A percentile compares a stretch with the other conserved stretches of the same genome.
phyloP scores from a whole-genome alignment of 2,888 invertebrate genomes.

The Physocephala rufipes region DNA sequence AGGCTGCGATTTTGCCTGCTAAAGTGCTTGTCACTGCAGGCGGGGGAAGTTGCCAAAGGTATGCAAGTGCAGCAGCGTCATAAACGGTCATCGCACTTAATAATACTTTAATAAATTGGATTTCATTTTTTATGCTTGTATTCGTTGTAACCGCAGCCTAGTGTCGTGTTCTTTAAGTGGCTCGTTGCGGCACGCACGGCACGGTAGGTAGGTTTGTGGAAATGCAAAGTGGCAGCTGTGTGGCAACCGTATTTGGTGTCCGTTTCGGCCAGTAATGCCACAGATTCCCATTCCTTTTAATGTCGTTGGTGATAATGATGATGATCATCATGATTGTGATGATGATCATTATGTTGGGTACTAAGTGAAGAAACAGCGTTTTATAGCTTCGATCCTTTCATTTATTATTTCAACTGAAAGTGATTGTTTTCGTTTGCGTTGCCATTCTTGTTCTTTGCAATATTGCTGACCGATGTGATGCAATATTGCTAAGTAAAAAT shows the following conservation, averaged over 20 bases:
- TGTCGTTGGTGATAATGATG: conserved; percentile 24
- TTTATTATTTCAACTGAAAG: conserved; percentile 24
- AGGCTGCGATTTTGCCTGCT: neutral
- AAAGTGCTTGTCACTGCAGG: neutral
- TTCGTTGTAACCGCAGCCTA: neutral
- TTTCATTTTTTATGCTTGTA: conserved; percentile 61
- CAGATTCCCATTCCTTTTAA: neutral
- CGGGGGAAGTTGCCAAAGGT: neutral
- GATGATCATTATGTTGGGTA: neutral
- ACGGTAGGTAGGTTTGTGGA: neutral
- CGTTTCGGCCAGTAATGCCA: neutral
- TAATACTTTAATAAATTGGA: conserved; percentile 66
- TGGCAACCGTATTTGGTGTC: neutral
- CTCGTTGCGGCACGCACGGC: conserved; percentile 50
- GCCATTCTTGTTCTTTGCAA: conserved; percentile 9
- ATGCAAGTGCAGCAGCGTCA: conserved; percentile 45
- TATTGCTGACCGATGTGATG: neutral
- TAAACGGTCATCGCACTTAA: conserved; percentile 61
- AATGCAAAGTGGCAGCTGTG: conserved; percentile 4
- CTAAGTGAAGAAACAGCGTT: too few species aligned
- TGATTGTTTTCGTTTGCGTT: conserved; percentile 13
- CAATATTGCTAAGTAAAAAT: neutral
- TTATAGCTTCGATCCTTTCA: too few species aligned
- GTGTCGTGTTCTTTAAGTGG: conserved; percentile 29
- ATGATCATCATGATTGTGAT: conserved; percentile 24